These are phyloP conservation scores for Labeo calbasu DNA, from an alignment of 2,797 vertebrate genomes.

Conservation along the genomic window DNA sequence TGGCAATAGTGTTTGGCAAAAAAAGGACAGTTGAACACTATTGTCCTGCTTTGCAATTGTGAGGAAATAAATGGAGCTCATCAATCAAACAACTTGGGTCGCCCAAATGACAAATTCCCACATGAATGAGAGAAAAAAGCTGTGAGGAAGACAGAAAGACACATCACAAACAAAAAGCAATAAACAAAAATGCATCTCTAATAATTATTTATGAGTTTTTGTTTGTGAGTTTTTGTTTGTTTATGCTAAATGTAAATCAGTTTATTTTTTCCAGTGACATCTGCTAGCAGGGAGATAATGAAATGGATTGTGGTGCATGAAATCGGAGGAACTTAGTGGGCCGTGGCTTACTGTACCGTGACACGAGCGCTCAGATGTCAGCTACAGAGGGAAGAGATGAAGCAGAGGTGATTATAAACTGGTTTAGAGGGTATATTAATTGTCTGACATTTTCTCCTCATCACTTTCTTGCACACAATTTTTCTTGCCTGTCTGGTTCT, in stretches of 20 bases:
- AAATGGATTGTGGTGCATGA: slow-evolving; percentile 19
- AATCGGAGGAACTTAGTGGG: neutral
- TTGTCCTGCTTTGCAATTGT: slow-evolving; percentile 7
- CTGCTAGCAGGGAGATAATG: neutral
- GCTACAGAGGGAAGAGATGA: neutral
- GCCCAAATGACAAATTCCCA: neutral
- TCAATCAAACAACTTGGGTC: neutral
- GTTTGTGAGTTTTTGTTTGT: neutral
- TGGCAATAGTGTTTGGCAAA: neutral
- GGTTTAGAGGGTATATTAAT: neutral
- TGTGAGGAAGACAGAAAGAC: neutral
- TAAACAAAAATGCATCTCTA: neutral
- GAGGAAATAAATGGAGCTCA: slow-evolving; percentile 6
- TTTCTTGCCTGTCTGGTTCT: neutral
- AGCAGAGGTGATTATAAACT: slow-evolving; percentile 4
- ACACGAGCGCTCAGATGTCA: neutral
- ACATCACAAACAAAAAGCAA: neutral
- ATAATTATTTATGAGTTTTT: neutral
- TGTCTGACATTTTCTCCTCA: neutral
- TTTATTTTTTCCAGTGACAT: neutral
- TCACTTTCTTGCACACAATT: neutral
- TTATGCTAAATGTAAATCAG: neutral
- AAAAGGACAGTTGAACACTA: neutral
- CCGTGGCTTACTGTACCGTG: neutral
- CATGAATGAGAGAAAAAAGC: neutral